These are phyloP conservation scores for Teleogryllus oceanicus DNA, from an alignment of 2,888 invertebrate genomes.

Conservation along the genomic window DNA sequence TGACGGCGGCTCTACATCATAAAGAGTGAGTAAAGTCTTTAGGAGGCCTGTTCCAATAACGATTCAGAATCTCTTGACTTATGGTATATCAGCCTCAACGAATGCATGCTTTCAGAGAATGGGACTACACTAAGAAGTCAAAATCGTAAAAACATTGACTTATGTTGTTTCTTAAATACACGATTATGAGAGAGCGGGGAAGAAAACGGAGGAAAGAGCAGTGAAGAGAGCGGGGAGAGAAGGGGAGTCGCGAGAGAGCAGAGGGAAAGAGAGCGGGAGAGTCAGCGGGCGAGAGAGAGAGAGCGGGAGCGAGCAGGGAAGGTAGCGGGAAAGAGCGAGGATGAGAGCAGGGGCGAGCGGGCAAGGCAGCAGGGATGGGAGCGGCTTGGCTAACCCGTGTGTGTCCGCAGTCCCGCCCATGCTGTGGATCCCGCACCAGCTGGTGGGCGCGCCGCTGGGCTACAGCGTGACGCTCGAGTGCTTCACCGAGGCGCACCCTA, in stretches of 20 bases:
- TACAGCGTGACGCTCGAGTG: constrained; percentile 84
- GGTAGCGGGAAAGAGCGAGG: constrained; percentile 37
- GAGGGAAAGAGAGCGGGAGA: constrained; percentile 38
- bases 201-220: background rate
- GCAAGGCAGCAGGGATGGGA: constrained; percentile 30
- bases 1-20: too few relatives aligned
- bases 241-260: constrained; percentile 24
- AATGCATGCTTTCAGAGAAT: too few relatives aligned
- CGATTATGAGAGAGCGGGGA: constrained; percentile 34
- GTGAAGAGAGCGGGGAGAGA: constrained; percentile 36
- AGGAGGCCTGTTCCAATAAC: too few relatives aligned
- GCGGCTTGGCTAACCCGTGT: constrained; percentile 31
- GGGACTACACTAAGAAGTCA: too few relatives aligned
- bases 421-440: constrained; percentile 87
- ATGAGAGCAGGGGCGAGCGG: constrained; percentile 31
- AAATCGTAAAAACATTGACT: too few relatives aligned
- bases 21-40: too few relatives aligned
- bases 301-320: constrained; percentile 35
- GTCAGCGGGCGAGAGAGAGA: constrained; percentile 35
- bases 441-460: constrained; percentile 79
- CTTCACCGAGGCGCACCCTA: constrained; percentile 86
- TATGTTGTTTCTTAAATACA: too few relatives aligned
- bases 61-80: too few relatives aligned
- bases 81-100: too few relatives aligned
- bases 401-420: constrained; percentile 74